Base-by-base conservation (phyloP, 2,113 vertebrate genomes). In the Sapajus apella region DNA sequence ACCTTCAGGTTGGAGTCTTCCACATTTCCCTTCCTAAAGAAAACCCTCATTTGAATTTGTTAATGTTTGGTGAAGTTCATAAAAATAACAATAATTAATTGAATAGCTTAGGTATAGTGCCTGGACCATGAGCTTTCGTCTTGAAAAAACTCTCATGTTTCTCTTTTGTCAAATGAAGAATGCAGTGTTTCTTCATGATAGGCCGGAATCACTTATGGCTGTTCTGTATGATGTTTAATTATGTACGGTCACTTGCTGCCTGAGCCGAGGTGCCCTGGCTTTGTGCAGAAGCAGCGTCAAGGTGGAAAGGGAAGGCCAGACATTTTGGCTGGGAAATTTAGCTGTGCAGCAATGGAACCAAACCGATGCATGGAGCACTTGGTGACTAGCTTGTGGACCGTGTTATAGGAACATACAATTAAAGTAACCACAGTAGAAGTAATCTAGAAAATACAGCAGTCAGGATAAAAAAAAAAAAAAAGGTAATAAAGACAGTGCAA, bases 201-300 rank as follows among this genome's bases (percentile, higher is more conserved):
- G 96, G 23, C 0, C 0, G 17, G 45, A 64, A 61, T 91, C 45
- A 83, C 91, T 94, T 56, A 94, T 64, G 94, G 12, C 45, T 66
- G 23, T 86, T 93, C 40, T 61, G 50, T 92, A 47, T 85, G 68
- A 32, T 52, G 5, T 93, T 97, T 95, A 45, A 73, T 96, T 85
- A n/a, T 64, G 77, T 45, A 61, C n/a, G 12, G 20, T 45, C 52
- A 87, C 7, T 21, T 90, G 97, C 66, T 50, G 20, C 18, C 37
- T 80, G 83, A 84, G 72, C 55, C 21, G 91, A 97, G 61, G 32
- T 52, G 43, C n/a, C 27, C 68, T 91, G 45, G 58, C 25, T 43
- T 82, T 45, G 9, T 81, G 81, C 27, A 55, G 32, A 88, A 55
- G 32, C 86, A 35, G 23, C 9, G 25, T 56, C 11, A 35, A 79